These are phyloP conservation scores for Arbacia lixula DNA, from an alignment of 53 echinoderm and acorn worm genomes.

Conservation along the genomic window DNA sequence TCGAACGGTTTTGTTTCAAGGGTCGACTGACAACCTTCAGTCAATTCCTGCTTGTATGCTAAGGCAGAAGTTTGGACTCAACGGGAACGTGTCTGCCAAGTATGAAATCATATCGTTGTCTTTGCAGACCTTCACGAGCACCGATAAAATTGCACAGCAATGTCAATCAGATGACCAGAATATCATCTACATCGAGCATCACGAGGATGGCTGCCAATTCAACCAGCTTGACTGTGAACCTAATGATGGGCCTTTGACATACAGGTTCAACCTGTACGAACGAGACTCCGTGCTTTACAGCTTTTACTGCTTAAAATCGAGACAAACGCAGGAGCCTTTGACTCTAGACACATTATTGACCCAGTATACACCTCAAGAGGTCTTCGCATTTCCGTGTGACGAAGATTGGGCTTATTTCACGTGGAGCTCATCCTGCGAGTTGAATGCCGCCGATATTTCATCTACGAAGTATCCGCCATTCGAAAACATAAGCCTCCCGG, in stretches of 20 bases:
- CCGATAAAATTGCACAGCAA: neutral
- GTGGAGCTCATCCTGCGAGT: no score
- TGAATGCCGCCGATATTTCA: no score
- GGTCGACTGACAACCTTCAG: neutral
- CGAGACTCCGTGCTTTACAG: neutral
- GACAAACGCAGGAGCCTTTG: no score
- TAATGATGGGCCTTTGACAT: neutral
- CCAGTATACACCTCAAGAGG: no score
- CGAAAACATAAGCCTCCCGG: no score
- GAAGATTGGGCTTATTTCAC: no score
- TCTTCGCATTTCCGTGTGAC: no score
- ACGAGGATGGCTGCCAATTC: neutral
- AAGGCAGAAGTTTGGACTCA: neutral
- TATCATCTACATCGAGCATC: neutral
- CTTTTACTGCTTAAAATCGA: conserved; percentile 20
- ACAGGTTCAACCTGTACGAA: neutral
- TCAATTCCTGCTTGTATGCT: conserved; percentile 1
- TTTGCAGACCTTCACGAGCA: conserved; percentile 1
- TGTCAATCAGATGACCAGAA: neutral
- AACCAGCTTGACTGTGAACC: neutral
- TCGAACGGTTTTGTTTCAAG: neutral
- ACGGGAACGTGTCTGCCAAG: neutral
- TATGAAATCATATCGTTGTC: neutral
- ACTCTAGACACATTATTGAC: no score
- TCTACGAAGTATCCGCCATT: no score